Evolutionary conservation across 2,113 vertebrate species (phyloP).

Genomic region (Pedetes capensis): DNA sequence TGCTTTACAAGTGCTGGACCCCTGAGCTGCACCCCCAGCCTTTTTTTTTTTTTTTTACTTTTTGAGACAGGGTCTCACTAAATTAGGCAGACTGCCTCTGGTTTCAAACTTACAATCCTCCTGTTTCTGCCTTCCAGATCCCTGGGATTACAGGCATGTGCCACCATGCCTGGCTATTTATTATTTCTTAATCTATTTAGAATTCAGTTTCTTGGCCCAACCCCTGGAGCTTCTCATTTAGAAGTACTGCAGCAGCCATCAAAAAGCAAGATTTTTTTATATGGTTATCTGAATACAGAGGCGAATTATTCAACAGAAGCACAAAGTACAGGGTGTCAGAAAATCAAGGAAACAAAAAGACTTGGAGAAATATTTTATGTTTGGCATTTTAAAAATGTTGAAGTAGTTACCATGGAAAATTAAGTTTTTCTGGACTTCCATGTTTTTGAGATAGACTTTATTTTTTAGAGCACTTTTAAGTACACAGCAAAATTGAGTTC

Average conservation of each 20-base stretch:
- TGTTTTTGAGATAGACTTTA: background rate
- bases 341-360: background rate
- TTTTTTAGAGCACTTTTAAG: background rate
- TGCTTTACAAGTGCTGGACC: too few species aligned
- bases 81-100: too few species aligned
- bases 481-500: background rate
- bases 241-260: background rate
- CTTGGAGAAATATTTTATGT: background rate
- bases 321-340: background rate
- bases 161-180: too few species aligned
- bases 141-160: too few species aligned
- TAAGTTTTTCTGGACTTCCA: background rate
- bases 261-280: background rate
- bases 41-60: too few species aligned
- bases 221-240: background rate
- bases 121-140: too few species aligned
- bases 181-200: background rate
- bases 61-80: too few species aligned
- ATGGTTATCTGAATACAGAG: background rate
- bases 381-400: background rate
- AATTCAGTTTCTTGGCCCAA: background rate
- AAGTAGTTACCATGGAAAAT: background rate
- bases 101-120: too few species aligned
- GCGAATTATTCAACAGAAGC: background rate
- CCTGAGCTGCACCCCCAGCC: too few species aligned